Percentiles rank a stretch among this genome's conserved stretches.
phyloP scores from a whole-genome alignment of 2,113 vertebrate genomes.

The Rhynchomys soricoides region DNA sequence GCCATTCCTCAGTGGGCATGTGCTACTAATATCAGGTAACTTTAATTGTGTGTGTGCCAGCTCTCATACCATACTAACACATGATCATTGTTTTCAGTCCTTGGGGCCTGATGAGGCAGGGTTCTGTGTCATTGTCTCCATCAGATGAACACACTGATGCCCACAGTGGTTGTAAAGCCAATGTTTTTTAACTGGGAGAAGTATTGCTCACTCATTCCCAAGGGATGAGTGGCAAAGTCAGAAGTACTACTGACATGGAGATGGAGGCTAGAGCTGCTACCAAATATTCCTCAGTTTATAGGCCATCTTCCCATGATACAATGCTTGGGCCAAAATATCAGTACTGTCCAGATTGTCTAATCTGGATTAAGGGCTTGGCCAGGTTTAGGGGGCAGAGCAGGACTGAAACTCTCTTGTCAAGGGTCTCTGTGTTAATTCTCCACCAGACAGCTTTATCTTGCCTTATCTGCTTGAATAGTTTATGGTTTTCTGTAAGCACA shows the following conservation, averaged over 20 bases:
- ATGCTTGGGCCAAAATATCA: background rate
- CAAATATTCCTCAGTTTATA: background rate
- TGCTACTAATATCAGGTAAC: background rate
- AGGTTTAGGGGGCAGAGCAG: background rate
- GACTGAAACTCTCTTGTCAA: background rate
- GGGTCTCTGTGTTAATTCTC: background rate
- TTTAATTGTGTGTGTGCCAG: background rate
- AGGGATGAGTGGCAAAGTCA: background rate
- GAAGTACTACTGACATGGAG: background rate
- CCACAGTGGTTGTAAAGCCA: background rate
- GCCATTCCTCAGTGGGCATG: background rate
- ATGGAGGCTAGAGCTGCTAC: background rate
- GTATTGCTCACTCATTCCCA: background rate
- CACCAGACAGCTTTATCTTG: accelerated
- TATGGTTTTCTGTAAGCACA: conserved; percentile 8
- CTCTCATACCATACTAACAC: background rate
- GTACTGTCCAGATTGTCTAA: background rate
- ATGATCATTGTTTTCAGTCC: background rate
- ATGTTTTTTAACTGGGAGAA: background rate
- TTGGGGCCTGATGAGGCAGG: background rate
- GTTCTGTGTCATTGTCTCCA: background rate
- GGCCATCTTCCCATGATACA: background rate
- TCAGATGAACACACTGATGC: background rate
- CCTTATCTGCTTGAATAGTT: background rate
- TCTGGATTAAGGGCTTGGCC: background rate